Evolutionary conservation across 1,140 invertebrate species (phyloP), one percentile per base, ranked within the genome.

Genomic region (Calliphora vicina): DNA sequence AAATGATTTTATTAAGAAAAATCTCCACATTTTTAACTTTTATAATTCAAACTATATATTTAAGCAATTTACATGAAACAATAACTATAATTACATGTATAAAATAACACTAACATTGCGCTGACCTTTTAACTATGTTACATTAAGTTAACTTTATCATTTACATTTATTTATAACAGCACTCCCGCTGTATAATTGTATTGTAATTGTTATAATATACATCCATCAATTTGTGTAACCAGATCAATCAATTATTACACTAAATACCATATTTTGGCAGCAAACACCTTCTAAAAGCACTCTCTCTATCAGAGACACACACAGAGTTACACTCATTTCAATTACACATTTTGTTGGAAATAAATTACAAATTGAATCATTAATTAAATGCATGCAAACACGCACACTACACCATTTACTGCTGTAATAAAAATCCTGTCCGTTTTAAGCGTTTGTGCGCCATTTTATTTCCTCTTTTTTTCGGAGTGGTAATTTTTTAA

Each of bases 261-360:
- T 23, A 25, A 71, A 20, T 23, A 23, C 25, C 8, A 27, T 27
- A 25, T 71, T 9, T 26, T 5, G 25, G 2, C n/a, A 61, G 5
- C 67, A 4, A 71, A 71, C 67, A 71, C 67, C 67, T 20, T 23
- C 67, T 27, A 73, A 73, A n/a, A 73, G 35, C 71, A 73, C 71
- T 12, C 71, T 9, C 26, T 27, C 71, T 27, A n/a, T 2, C 20
- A 23, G 9, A 23, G 9, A 17, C 9, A 71, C 67, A 71, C 67
- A 27, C 71, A 27, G n/a, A 26, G 6, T 27, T 20, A 73, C 25
- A 73, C 9, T 13, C 13, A 15, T 73, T 26, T 27, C 25, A 73
- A 25, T 73, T 73, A 27, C 10, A 12, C 25, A n/a, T 50, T 50
- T 13, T 50, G 45, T 50, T 50, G 13, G 35, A 35, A 50, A 50